Evolutionary conservation across 1,140 invertebrate species (phyloP).

Genomic region (Drosophila kurseongensis): DNA sequence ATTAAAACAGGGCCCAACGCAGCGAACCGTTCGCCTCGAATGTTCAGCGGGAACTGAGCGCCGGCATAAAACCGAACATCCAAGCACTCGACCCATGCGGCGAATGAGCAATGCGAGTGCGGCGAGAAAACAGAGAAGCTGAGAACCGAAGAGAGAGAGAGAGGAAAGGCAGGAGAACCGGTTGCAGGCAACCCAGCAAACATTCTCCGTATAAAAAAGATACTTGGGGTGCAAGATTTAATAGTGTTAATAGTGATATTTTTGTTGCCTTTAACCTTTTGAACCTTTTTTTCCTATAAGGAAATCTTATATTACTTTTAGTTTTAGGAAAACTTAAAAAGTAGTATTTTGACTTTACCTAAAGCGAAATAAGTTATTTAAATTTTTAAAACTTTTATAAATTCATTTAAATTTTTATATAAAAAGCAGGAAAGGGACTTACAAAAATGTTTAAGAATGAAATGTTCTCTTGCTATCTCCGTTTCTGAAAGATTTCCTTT

Average conservation of each 20-base stretch:
- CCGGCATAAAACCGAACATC: background rate
- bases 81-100: slow-evolving; percentile 4
- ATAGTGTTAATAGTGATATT: slow-evolving; percentile 1
- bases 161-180: slow-evolving; percentile 40
- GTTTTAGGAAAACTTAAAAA: no score
- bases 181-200: slow-evolving; percentile 54
- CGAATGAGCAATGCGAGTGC: slow-evolving; percentile 33
- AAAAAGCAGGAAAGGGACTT: no score
- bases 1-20: slow-evolving; percentile 14
- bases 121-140: slow-evolving; percentile 19
- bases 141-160: slow-evolving; percentile 11
- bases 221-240: background rate
- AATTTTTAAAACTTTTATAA: no score
- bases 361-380: no score
- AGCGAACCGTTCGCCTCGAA: slow-evolving; percentile 58
- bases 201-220: slow-evolving; percentile 19
- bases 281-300: no score
- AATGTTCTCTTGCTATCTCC: no score
- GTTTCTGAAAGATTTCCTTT: background rate
- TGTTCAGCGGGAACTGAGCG: slow-evolving; percentile 61
- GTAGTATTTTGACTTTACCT: no score
- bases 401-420: no score
- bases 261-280: slow-evolving; percentile 13
- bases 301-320: no score
- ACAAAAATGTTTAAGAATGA: no score